Percentiles rank a stretch among this genome's conserved stretches.
These are phyloP conservation scores for Perizoma flavofasciatum DNA, from an alignment of 2,888 invertebrate genomes.

Conservation along the genomic window DNA sequence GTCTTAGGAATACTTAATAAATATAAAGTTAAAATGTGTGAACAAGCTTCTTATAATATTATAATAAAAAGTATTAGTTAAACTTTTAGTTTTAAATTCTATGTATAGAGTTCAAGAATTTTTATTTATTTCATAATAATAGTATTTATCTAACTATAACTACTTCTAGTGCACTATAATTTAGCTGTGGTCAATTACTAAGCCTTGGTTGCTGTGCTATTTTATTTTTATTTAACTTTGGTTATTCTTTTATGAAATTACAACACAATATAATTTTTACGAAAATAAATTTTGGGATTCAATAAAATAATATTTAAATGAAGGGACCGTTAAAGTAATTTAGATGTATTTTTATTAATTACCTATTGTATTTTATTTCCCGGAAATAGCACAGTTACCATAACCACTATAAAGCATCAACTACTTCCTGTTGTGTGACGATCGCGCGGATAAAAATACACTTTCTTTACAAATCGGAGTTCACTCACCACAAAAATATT, in stretches of 20 bases:
- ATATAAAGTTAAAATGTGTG: constrained; percentile 83
- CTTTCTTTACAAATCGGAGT: constrained; percentile 66
- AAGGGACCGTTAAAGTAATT: constrained; percentile 6
- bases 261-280: constrained; percentile 31
- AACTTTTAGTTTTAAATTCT: constrained; percentile 81
- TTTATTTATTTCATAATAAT: constrained; percentile 71
- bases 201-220: constrained; percentile 60
- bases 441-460: constrained; percentile 76
- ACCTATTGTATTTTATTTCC: constrained; percentile 23
- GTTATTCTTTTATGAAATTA: constrained; percentile 11
- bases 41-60: constrained; percentile 81
- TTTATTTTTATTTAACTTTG: constrained; percentile 38
- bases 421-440: constrained; percentile 68
- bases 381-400: constrained; percentile 61
- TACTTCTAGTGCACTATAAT: constrained; percentile 80
- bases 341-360: constrained; percentile 5
- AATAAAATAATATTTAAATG: constrained; percentile 14
- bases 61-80: constrained; percentile 83
- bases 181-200: constrained; percentile 81
- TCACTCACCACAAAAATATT: constrained; percentile 78
- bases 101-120: constrained; percentile 82
- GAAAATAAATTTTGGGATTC: constrained; percentile 30
- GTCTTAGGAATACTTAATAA: constrained; percentile 76
- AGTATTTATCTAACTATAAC: constrained; percentile 79
- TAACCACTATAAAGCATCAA: constrained; percentile 68